These are phyloP conservation scores for Eubasilissa splendida DNA, from an alignment of 2,888 invertebrate genomes.

Conservation along the genomic window DNA sequence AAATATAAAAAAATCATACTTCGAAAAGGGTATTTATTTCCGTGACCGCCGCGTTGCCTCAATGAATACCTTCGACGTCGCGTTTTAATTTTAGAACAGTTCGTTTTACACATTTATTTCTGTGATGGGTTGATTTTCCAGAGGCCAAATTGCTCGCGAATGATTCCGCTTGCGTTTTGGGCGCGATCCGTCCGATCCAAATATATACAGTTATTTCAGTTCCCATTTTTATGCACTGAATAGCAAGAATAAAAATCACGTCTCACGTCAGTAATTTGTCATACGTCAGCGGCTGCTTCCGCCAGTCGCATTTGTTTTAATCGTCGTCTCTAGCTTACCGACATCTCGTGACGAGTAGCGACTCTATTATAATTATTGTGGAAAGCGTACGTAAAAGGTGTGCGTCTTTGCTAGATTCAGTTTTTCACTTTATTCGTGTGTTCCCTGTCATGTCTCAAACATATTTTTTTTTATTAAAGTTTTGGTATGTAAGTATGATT, in stretches of 20 bases:
- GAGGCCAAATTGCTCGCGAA: background rate
- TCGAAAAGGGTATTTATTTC: too few species aligned
- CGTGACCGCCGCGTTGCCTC: too few species aligned
- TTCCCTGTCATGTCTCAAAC: too few species aligned
- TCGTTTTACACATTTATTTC: too few species aligned
- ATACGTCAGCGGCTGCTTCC: background rate
- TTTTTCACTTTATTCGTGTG: background rate
- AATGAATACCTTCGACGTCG: too few species aligned
- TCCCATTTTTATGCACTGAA: conserved; percentile 55
- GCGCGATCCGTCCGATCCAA: conserved; percentile 7
- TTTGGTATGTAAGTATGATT: too few species aligned
- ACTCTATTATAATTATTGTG: background rate
- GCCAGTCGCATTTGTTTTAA: background rate
- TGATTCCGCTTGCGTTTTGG: background rate
- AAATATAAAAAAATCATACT: too few species aligned
- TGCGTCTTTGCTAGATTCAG: background rate
- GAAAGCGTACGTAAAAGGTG: background rate
- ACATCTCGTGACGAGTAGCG: conserved; percentile 18
- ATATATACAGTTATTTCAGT: conserved; percentile 45
- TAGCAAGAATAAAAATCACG: conserved; percentile 47
- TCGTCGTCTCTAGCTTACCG: background rate
- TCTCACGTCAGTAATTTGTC: conserved; percentile 48
- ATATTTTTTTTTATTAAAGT: too few species aligned
- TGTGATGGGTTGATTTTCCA: too few species aligned
- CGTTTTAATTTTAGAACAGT: too few species aligned